A percentile compares a stretch with the other conserved stretches of the same genome.
These are phyloP conservation scores for Acleris emargana DNA, from an alignment of 2,888 invertebrate genomes.

Conservation along the genomic window DNA sequence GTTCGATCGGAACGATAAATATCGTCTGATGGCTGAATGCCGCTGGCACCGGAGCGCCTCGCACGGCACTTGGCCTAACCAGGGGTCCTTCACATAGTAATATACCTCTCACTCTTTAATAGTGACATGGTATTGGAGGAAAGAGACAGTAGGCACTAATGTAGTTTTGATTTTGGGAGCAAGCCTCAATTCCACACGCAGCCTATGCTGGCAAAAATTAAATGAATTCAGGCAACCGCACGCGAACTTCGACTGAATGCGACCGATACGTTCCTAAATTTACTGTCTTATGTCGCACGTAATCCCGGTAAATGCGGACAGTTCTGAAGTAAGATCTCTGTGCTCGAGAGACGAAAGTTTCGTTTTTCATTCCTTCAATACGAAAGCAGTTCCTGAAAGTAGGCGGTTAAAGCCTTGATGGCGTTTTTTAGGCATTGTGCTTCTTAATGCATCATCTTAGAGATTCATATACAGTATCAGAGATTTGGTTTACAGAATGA, in stretches of 20 bases:
- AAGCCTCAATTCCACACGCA: conserved; percentile 18
- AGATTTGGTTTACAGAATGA: no score
- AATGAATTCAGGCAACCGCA: conserved; percentile 56
- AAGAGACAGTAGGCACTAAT: no score
- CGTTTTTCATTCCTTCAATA: no score
- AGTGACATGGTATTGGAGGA: no score
- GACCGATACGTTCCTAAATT: conserved; percentile 46
- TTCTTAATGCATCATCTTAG: no score
- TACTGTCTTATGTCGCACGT: conserved; percentile 40
- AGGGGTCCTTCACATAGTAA: not conserved
- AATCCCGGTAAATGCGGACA: conserved; percentile 38
- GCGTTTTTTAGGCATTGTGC: no score
- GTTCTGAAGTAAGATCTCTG: conserved; percentile 8
- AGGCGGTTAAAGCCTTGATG: no score
- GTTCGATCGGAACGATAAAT: conserved; percentile 50
- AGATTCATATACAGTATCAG: no score
- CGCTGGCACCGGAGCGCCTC: conserved; percentile 25
- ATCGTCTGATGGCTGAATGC: conserved; percentile 36
- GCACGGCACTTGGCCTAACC: not conserved
- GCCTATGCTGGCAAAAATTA: conserved; percentile 51
- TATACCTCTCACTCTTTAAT: no score
- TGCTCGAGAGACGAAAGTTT: not conserved
- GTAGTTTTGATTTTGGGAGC: conserved; percentile 1
- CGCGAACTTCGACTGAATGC: conserved; percentile 49
- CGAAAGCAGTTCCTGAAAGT: no score